These are phyloP conservation scores for Syngnathus scovelli DNA, from an alignment of 2,113 vertebrate genomes.

Conservation along the genomic window DNA sequence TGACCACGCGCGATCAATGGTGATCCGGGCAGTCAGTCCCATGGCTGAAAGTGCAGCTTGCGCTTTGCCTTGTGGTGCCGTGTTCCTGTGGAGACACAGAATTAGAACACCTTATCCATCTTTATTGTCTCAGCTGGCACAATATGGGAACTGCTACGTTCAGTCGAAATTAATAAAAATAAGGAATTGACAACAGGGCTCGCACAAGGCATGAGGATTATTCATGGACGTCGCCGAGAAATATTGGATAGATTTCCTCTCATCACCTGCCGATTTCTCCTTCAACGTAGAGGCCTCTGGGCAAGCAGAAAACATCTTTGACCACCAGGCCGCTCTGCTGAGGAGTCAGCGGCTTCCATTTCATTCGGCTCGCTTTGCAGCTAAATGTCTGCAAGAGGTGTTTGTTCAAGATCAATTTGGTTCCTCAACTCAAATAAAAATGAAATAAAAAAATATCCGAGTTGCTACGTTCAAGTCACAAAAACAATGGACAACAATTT, in stretches of 20 bases:
- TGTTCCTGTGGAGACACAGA: constrained; percentile 4
- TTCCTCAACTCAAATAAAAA: background rate
- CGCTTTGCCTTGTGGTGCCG: constrained; percentile 15
- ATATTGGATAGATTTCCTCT: background rate
- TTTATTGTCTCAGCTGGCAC: no score
- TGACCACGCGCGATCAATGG: constrained; percentile 49
- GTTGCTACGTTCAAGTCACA: background rate
- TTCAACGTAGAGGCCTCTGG: constrained; percentile 22
- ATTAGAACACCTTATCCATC: background rate
- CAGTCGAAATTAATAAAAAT: no score
- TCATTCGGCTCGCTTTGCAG: constrained; percentile 10
- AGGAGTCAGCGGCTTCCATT: constrained; percentile 43
- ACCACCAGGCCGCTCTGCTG: constrained; percentile 46
- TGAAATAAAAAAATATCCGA: no score
- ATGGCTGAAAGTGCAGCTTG: background rate
- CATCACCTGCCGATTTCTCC: constrained; percentile 43
- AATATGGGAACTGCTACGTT: no score
- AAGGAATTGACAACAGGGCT: no score
- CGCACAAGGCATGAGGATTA: background rate
- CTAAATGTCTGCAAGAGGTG: constrained; percentile 12
- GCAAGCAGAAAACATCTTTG: constrained; percentile 60
- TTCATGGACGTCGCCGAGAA: background rate
- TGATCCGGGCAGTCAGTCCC: constrained; percentile 46
- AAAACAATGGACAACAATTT: background rate
- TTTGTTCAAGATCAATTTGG: background rate